Evolutionary conservation across 2,888 invertebrate species (phyloP), one percentile per base, ranked within the genome.

Genomic region (Campoplex capitator): DNA sequence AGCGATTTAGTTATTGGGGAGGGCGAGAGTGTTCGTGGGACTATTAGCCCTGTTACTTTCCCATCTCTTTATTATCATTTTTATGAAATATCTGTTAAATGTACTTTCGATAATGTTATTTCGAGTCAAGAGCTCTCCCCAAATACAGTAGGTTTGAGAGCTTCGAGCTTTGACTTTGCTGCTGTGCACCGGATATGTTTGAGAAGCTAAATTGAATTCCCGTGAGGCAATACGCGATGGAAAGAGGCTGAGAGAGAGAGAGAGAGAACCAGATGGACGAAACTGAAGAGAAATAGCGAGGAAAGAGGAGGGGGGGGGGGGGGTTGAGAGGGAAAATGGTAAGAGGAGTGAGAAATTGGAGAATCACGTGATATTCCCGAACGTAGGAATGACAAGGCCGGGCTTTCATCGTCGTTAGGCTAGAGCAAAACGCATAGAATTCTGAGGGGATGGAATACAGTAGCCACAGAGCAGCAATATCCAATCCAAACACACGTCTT

Each of bases 181-280:
- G n/a, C n/a, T 38, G 45, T 58, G 16, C 48, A n/a, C 23, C 18
- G 48, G n/a, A 32, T 68, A 45, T 68, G 79, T 65, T 84, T 67
- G 79, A 45, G 48, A 84, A 80, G 68, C 70, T 76, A 80, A 84
- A 76, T 84, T 80, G 84, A 80, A 84, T 84, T 76, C 84, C 80
- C 83, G 62, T 32, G 79, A 70, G 56, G 74, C 84, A 62, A 62
- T 58, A 48, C 68, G 65, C 32, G 67, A 73, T 73, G 51, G 48
- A 74, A 74, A 23, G 67, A 54, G 48, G 28, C 28, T 28, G 58
- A 23, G 35, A n/a, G 56, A 62, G 35, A 35, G 56, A 74, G 23
- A 23, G 23, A 23, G 23, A 23, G 58, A 58, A 23, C 11, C 45
- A 45, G 54, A n/a, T 6, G 18, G 54, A 54, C 45, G 45, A 45